Evolutionary conservation across 2,888 invertebrate genomes (phyloP).

Genomic region (Heteropelma amictum): DNA sequence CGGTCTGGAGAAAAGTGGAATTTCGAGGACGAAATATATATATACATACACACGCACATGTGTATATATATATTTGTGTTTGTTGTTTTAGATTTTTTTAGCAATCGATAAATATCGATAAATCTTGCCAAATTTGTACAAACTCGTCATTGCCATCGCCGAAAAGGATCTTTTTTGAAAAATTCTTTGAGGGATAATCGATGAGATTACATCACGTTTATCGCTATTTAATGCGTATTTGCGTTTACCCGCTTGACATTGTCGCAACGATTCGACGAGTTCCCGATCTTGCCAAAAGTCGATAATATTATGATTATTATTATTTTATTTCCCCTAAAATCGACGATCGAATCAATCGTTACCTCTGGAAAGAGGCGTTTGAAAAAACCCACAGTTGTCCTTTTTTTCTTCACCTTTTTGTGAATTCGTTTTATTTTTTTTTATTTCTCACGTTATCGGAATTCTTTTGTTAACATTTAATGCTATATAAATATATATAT

Average conservation of each 20-base stretch:
- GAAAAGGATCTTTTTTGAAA: not conserved
- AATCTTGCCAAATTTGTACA: constrained; percentile 1
- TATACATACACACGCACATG: too few species aligned
- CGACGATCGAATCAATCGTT: not conserved
- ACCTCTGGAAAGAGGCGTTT: not conserved
- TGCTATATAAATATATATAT: too few species aligned
- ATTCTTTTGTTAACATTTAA: constrained; percentile 36
- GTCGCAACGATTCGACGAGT: constrained; percentile 57
- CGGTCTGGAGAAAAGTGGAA: not conserved
- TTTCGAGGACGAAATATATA: too few species aligned
- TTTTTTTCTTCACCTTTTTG: constrained; percentile 4
- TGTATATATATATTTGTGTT: too few species aligned
- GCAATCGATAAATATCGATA: not conserved
- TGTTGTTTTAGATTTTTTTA: not conserved
- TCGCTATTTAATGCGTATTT: constrained; percentile 66
- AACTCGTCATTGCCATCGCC: not conserved
- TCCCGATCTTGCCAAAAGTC: constrained; percentile 63
- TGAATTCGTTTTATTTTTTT: constrained; percentile 28
- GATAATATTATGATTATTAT: constrained; percentile 1
- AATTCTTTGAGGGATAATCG: not conserved
- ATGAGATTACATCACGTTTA: constrained; percentile 46
- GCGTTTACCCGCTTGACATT: constrained; percentile 62
- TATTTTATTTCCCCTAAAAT: constrained; percentile 8
- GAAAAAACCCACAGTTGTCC: not conserved
- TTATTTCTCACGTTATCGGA: constrained; percentile 15